A percentile compares a stretch with the other conserved stretches of the same genome.
Evolutionary conservation across 23 tunicate genomes (phyloP).

Genomic region (Ciona savignyi): DNA sequence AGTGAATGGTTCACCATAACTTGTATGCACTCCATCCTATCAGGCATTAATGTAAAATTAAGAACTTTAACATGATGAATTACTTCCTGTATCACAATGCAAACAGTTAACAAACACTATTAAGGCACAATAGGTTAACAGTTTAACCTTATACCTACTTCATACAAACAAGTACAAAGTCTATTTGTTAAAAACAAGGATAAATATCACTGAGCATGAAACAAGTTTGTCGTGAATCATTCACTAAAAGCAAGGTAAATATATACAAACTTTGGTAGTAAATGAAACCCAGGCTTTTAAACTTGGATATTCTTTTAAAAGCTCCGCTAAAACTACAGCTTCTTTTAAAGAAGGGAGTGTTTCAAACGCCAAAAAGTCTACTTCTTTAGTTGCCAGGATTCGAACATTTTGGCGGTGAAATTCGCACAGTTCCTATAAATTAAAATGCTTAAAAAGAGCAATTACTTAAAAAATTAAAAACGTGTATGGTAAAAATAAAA

Average conservation of each 20-base stretch:
- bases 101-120: too few relatives aligned
- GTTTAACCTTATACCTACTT: too few relatives aligned
- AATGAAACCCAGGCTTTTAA: conserved; percentile 80
- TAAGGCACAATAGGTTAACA: too few relatives aligned
- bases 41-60: too few relatives aligned
- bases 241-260: too few relatives aligned
- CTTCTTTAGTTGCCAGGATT: conserved; percentile 38
- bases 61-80: too few relatives aligned
- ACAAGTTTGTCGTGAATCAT: too few relatives aligned
- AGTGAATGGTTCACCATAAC: conserved; percentile 55
- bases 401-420: conserved; percentile 46
- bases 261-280: conserved; percentile 45
- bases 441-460: too few relatives aligned
- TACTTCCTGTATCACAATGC: background rate
- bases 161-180: too few relatives aligned
- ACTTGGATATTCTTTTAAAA: conserved; percentile 46
- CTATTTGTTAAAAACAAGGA: too few relatives aligned
- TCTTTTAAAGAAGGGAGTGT: conserved; percentile 76
- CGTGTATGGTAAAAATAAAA: background rate
- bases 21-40: conserved; percentile 46
- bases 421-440: conserved; percentile 15
- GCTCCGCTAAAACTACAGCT: conserved; percentile 42
- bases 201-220: too few relatives aligned
- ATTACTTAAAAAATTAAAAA: too few relatives aligned
- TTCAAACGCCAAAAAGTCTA: conserved; percentile 78